Evolutionary conservation across 1,140 invertebrate species (phyloP).

Genomic region (Laupala kohalensis): DNA sequence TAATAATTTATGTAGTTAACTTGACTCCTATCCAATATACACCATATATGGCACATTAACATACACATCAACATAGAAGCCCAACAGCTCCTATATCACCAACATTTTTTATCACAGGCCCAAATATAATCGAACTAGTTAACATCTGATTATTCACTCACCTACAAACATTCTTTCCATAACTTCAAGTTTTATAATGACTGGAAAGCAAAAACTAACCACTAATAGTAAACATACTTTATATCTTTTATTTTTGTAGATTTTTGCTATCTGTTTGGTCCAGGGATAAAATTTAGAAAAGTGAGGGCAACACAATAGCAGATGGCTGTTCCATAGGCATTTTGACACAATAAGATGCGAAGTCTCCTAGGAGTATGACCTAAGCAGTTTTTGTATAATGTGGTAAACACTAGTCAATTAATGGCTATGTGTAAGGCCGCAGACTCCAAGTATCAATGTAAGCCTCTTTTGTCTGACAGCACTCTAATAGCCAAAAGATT

Average conservation of each 20-base stretch:
- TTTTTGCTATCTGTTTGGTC: not conserved
- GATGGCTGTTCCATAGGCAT: not conserved
- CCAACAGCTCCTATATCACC: conserved; percentile 1
- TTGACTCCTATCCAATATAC: not conserved
- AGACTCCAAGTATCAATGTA: not conserved
- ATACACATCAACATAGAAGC: not conserved
- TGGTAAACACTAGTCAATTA: not conserved
- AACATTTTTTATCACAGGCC: conserved; percentile 6
- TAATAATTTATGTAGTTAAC: not conserved
- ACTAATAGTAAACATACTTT: not conserved
- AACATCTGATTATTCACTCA: not conserved
- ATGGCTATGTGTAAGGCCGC: not conserved
- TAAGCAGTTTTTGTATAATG: not conserved
- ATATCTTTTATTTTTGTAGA: not conserved
- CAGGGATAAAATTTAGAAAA: not conserved
- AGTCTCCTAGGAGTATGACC: not conserved
- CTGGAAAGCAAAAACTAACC: not conserved
- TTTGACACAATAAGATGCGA: not conserved
- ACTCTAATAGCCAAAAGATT: not conserved
- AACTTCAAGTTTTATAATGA: conserved; percentile 1
- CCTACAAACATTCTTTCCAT: conserved; percentile 1
- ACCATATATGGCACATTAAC: conserved; percentile 8
- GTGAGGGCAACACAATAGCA: not conserved
- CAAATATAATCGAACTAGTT: conserved; percentile 1
- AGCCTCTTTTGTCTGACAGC: not conserved